These are phyloP conservation scores for Acanthosoma haemorrhoidale DNA, from an alignment of 2,888 invertebrate genomes.

Conservation along the genomic window DNA sequence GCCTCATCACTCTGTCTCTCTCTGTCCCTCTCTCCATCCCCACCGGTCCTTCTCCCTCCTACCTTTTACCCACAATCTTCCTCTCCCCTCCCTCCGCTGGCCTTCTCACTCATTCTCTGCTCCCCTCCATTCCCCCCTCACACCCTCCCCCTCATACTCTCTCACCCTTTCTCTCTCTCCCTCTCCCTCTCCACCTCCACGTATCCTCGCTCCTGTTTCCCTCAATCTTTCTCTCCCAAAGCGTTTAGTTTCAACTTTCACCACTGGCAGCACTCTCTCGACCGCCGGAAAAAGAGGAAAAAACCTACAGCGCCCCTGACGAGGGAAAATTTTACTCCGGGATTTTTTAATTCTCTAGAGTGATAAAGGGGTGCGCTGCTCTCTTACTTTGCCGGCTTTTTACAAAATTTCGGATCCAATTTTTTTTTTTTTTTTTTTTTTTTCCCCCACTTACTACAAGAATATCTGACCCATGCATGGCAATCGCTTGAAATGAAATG, in stretches of 20 bases:
- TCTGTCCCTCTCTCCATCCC: constrained; percentile 4
- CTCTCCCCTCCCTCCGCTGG: background rate
- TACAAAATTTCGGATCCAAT: background rate
- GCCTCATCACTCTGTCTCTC: constrained; percentile 2
- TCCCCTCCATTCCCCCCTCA: background rate
- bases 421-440: too few relatives aligned
- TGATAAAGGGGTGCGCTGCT: constrained; percentile 18
- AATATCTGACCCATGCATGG: too few relatives aligned
- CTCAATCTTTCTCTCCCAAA: constrained; percentile 6
- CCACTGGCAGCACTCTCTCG: constrained; percentile 26
- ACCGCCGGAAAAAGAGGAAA: constrained; percentile 18
- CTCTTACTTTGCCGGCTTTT: background rate
- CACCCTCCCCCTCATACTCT: background rate
- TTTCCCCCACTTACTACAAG: too few relatives aligned
- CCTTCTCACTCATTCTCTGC: background rate
- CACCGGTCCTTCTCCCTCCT: too few relatives aligned
- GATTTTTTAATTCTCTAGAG: constrained; percentile 17
- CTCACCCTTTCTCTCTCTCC: background rate
- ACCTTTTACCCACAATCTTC: constrained; percentile 4
- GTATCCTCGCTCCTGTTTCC: background rate
- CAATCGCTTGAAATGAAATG: too few relatives aligned
- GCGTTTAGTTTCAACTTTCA: background rate
- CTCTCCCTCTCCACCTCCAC: background rate
- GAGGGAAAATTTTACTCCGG: constrained; percentile 23
- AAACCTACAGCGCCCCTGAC: constrained; percentile 29